These are phyloP conservation scores for Timema podura DNA, from an alignment of 2,888 invertebrate genomes.

Conservation along the genomic window DNA sequence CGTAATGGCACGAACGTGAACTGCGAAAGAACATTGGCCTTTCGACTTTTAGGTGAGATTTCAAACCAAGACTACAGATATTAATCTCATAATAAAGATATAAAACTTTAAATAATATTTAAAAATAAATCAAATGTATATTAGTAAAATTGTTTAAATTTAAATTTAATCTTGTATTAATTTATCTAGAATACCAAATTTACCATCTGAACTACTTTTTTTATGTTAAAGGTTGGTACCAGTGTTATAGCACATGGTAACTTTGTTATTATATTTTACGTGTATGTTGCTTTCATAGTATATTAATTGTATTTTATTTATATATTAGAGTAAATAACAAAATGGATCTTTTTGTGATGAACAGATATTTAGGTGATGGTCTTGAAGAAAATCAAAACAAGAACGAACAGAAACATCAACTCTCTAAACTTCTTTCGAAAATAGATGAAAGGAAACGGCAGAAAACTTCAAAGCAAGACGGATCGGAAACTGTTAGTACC, in stretches of 20 bases:
- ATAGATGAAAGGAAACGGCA: slow-evolving; percentile 43
- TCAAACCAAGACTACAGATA: no score
- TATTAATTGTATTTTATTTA: no score
- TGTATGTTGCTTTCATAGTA: not conserved
- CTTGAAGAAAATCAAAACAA: not conserved
- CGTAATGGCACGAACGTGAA: no score
- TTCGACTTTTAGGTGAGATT: no score
- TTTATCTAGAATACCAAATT: not conserved
- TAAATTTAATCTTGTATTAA: not conserved
- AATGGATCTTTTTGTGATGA: slow-evolving; percentile 28
- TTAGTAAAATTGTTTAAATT: slow-evolving; percentile 2
- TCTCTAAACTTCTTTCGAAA: slow-evolving; percentile 28
- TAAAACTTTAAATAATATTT: not conserved
- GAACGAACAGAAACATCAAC: slow-evolving; percentile 21
- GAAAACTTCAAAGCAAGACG: slow-evolving; percentile 14
- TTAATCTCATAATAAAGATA: no score
- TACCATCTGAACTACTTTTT: not conserved
- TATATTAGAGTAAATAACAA: not conserved
- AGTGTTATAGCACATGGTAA: not conserved
- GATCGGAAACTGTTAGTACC: no score
- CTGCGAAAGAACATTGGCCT: no score
- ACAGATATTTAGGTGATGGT: slow-evolving; percentile 20
- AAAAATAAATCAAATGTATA: not conserved
- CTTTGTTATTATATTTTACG: not conserved
- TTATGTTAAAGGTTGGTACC: not conserved